phyloP scores from a whole-genome alignment of 2,113 vertebrate genomes.

The Sphaerodactylus townsendi region DNA sequence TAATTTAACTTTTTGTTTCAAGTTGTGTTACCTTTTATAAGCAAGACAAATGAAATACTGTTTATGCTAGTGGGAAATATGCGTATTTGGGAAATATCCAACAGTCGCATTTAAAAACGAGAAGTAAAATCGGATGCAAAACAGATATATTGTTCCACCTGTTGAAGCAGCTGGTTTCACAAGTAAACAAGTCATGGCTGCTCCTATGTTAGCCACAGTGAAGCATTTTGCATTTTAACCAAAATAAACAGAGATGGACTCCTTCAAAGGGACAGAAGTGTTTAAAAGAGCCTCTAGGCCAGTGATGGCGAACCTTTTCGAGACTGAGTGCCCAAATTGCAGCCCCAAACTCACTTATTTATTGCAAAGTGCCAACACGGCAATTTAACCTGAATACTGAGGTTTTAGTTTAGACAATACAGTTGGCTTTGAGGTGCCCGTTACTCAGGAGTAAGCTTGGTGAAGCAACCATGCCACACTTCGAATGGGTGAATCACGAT shows the following conservation, averaged over 20 bases:
- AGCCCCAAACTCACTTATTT: too few relatives aligned
- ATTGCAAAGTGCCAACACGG: too few relatives aligned
- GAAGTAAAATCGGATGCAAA: neutral
- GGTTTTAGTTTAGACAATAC: too few relatives aligned
- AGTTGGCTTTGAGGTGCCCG: too few relatives aligned
- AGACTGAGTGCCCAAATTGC: too few relatives aligned
- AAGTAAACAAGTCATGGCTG: neutral
- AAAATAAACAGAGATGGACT: neutral
- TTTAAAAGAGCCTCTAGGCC: neutral
- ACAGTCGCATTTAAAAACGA: neutral
- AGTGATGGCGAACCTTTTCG: too few relatives aligned
- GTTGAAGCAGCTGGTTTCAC: fast-evolving
- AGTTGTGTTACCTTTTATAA: neutral
- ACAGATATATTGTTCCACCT: neutral
- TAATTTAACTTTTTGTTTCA: neutral
- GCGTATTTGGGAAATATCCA: neutral
- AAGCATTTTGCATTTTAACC: neutral
- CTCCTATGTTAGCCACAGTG: neutral
- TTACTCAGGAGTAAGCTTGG: too few relatives aligned
- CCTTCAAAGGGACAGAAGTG: neutral
- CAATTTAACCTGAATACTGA: too few relatives aligned
- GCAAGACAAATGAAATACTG: neutral
- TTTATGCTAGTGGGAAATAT: neutral
- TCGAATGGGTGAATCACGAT: too few relatives aligned
- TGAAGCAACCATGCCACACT: too few relatives aligned